Conservation (phyloP, 1,140 invertebrate species). For the Leptopilina clavipes region DNA sequence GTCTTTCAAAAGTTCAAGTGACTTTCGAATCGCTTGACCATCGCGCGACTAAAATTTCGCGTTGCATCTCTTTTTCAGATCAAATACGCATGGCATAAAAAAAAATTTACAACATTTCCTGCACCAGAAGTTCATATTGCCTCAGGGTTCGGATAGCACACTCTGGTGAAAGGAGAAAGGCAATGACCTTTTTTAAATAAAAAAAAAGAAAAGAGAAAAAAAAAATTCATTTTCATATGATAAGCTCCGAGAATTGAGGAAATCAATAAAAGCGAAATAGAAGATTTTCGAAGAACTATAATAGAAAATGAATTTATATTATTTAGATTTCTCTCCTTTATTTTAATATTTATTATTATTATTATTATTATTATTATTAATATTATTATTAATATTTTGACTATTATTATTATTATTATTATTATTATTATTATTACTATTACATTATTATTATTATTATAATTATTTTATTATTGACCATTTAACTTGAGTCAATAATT, state of each 20-base stretch:
- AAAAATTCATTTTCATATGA: slow-evolving; percentile 42
- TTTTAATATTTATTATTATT: too few species aligned
- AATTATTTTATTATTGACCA: too few species aligned
- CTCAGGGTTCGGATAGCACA: slow-evolving; percentile 37
- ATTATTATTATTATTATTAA: too few species aligned
- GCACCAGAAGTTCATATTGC: slow-evolving; percentile 50
- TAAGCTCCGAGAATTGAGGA: slow-evolving; percentile 40
- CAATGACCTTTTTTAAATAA: slow-evolving; percentile 38
- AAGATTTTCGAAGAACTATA: slow-evolving; percentile 19
- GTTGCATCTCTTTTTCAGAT: slow-evolving; percentile 48
- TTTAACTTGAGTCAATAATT: too few species aligned
- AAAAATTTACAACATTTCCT: slow-evolving; percentile 61
- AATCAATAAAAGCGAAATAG: slow-evolving; percentile 37
- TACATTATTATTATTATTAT: too few species aligned
- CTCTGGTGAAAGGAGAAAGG: slow-evolving; percentile 72
- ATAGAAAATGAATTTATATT: background rate
- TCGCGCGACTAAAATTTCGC: slow-evolving; percentile 44
- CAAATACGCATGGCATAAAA: slow-evolving; percentile 17
- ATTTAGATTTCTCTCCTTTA: background rate
- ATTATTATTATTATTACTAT: too few species aligned
- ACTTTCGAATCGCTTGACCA: slow-evolving; percentile 69
- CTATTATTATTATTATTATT: too few species aligned
- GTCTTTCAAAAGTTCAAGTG: slow-evolving; percentile 41
- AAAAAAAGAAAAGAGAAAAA: background rate
- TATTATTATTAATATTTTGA: too few species aligned